These are phyloP conservation scores for Hermodice carunculata DNA, from an alignment of 2,888 invertebrate genomes.

Conservation along the genomic window DNA sequence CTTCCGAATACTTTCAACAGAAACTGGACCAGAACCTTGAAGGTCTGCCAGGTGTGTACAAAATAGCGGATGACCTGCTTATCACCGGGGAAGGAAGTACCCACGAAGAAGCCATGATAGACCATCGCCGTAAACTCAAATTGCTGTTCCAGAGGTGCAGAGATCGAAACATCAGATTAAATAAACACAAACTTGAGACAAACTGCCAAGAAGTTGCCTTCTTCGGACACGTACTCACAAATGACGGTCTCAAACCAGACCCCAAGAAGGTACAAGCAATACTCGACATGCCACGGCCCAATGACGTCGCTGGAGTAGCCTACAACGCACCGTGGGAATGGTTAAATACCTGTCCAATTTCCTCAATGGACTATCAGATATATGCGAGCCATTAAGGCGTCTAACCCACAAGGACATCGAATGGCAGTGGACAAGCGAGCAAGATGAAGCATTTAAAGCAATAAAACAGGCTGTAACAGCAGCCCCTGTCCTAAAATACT, in stretches of 20 bases:
- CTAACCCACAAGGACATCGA: constrained; percentile 27
- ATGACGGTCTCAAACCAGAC: constrained; percentile 22
- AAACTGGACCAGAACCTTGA: constrained; percentile 25
- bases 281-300: constrained; percentile 20
- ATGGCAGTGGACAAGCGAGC: constrained; percentile 29
- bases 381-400: constrained; percentile 19
- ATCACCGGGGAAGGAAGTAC: too few relatives aligned
- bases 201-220: constrained; percentile 22
- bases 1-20: constrained; percentile 35
- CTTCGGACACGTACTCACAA: constrained; percentile 29
- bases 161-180: constrained; percentile 26
- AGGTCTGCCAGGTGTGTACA: constrained; percentile 32
- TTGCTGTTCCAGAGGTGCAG: constrained; percentile 22
- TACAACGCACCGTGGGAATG: constrained; percentile 32
- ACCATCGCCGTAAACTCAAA: constrained; percentile 20
- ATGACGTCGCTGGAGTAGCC: constrained; percentile 16
- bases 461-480: constrained; percentile 1
- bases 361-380: constrained; percentile 23
- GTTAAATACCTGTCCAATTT: constrained; percentile 34
- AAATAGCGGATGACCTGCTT: constrained; percentile 38
- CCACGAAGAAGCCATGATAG: too few relatives aligned
- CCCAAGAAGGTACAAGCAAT: constrained; percentile 32
- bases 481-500: constrained; percentile 18
- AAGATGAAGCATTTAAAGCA: constrained; percentile 28
- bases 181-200: constrained; percentile 26